Conservation (phyloP, 2,113 vertebrate genomes). For the Tamias sibiricus region DNA sequence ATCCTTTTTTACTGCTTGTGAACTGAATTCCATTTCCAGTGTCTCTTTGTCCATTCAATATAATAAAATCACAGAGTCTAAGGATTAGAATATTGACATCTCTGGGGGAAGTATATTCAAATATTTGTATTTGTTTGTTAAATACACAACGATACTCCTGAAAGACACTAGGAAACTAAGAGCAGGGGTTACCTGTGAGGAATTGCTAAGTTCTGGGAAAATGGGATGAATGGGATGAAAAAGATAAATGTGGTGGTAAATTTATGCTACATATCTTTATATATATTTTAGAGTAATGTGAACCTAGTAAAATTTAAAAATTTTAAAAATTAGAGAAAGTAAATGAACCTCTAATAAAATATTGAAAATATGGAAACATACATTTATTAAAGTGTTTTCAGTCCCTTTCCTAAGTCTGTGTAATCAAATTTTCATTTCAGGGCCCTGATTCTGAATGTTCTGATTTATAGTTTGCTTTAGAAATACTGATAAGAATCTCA, state of each 20-base stretch:
- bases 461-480: background rate
- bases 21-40: background rate
- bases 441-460: background rate
- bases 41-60: background rate
- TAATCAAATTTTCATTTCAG: background rate
- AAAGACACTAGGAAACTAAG: background rate
- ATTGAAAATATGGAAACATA: background rate
- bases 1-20: background rate
- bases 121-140: background rate
- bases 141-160: background rate
- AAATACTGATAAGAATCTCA: background rate
- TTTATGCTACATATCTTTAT: background rate
- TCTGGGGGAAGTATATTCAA: background rate
- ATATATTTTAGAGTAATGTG: background rate
- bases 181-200: background rate
- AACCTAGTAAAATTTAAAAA: background rate
- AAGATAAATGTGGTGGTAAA: background rate
- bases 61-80: background rate
- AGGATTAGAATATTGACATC: background rate
- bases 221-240: background rate
- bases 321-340: background rate
- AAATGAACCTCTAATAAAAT: background rate
- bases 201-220: background rate
- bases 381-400: background rate
- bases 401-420: background rate